phyloP scores from a whole-genome alignment of 2,113 vertebrate species.

The Micronycteris hirsuta region DNA sequence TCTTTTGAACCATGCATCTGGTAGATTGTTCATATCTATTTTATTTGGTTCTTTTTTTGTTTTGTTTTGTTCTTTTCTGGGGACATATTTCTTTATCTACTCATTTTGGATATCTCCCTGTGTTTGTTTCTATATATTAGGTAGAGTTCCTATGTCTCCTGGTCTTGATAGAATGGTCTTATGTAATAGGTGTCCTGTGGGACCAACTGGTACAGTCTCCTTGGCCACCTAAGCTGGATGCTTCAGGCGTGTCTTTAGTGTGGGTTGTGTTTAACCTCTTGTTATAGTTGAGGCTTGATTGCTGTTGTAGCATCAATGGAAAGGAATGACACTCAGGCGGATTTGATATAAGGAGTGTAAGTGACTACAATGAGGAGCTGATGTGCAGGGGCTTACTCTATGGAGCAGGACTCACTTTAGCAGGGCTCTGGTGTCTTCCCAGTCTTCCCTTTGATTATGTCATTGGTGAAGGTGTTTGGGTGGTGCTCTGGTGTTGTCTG shows the following conservation, averaged over 20 bases:
- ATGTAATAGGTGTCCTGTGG: neutral
- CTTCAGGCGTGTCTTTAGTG: neutral
- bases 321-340: neutral
- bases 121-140: neutral
- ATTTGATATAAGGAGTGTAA: neutral
- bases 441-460: neutral
- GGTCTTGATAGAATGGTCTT: neutral
- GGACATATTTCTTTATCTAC: neutral
- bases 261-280: neutral
- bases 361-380: neutral
- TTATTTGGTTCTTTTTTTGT: neutral
- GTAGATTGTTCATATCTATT: neutral
- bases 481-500: neutral
- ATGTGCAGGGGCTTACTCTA: neutral
- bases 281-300: neutral
- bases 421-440: neutral
- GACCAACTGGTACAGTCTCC: neutral
- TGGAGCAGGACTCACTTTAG: neutral
- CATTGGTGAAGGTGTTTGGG: neutral
- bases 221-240: neutral
- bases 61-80: neutral
- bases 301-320: neutral
- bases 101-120: neutral
- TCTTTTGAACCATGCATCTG: neutral
- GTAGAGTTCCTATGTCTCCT: neutral